Percentiles rank a stretch among this genome's conserved stretches.
phyloP scores from a whole-genome alignment of 2,797 vertebrate species.

The Oophaga sylvatica region DNA sequence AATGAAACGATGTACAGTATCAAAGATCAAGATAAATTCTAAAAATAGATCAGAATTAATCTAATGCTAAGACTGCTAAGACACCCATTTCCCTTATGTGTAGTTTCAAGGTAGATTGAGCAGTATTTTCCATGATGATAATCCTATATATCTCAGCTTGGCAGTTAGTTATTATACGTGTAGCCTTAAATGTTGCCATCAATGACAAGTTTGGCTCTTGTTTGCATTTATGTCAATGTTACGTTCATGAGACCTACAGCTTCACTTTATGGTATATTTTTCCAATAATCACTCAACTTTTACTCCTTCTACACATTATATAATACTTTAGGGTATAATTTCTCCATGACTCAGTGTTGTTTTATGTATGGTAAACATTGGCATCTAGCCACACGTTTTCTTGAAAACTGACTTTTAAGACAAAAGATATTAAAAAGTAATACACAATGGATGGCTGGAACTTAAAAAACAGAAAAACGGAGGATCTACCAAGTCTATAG shows the following conservation, averaged over 20 bases:
- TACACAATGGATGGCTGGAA: no score
- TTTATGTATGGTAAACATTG: no score
- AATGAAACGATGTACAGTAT: not conserved
- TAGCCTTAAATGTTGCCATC: not conserved
- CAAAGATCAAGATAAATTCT: not conserved
- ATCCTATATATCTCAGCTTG: not conserved
- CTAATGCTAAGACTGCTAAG: not conserved
- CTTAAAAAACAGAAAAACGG: no score
- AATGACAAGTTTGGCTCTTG: not conserved
- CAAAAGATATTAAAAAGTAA: no score
- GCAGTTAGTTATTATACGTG: not conserved
- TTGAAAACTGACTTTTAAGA: no score
- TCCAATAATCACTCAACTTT: not conserved
- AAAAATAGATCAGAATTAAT: not conserved
- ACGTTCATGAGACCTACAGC: not conserved
- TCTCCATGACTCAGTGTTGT: no score
- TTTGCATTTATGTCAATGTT: slow-evolving; percentile 10
- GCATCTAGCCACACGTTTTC: no score
- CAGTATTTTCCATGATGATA: not conserved
- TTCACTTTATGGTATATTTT: not conserved
- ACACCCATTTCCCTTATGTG: slow-evolving; percentile 3
- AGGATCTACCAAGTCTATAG: no score
- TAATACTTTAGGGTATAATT: no score
- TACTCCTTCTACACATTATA: not conserved
- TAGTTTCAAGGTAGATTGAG: slow-evolving; percentile 37